Base-by-base conservation (phyloP, 1,140 invertebrate genomes). In the Hydropsyche tenuis region DNA sequence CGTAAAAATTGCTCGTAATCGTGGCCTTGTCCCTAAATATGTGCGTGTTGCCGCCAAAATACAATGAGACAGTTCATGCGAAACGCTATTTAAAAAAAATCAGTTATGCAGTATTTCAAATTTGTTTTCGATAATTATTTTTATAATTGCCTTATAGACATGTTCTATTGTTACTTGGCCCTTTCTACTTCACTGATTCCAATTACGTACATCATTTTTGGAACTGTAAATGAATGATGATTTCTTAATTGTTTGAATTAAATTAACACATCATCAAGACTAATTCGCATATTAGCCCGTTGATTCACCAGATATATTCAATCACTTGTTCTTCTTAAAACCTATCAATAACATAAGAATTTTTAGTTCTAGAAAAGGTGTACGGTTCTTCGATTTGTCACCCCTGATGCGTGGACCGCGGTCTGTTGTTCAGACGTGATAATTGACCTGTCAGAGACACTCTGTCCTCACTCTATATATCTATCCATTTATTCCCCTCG, bases 371-470 rank as follows among this genome's bases (percentile, higher is more conserved):
- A 6, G 3, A 22, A 22, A 53, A 16, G 6, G 27, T 43, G 18
- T 43, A 16, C 25, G 16, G 3, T 6, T 30, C 63, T 11, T n/a
- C 37, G 20, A 23, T 46, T 66, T 23, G 18, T 43, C n/a, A 22
- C 30, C 22, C 37, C 63, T 45, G 30, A 37, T 37, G 63, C 63
- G n/a, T 46, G 37, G 2, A 53, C 43, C 20, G 12, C 63, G 43
- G 27, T 25, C 66, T 23, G 25, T 69, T 53, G 43, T 53, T 53
- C 66, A 69, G 46, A 69, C 66, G 37, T 69, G 66, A 69, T 69
- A 69, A 69, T 69, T 69, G 66, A 69, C 12, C 66, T 69, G 66
- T 69, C 66, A 69, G 5, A 42, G 66, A 18, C 66, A 69, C 66
- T 12, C n/a, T 20, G 16, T 46, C 12, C 65, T 6, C 48, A 53